Evolutionary conservation across 2,797 vertebrate species (phyloP), one percentile per base, ranked within the genome.

Genomic region (Sebastes kiyomatsui): DNA sequence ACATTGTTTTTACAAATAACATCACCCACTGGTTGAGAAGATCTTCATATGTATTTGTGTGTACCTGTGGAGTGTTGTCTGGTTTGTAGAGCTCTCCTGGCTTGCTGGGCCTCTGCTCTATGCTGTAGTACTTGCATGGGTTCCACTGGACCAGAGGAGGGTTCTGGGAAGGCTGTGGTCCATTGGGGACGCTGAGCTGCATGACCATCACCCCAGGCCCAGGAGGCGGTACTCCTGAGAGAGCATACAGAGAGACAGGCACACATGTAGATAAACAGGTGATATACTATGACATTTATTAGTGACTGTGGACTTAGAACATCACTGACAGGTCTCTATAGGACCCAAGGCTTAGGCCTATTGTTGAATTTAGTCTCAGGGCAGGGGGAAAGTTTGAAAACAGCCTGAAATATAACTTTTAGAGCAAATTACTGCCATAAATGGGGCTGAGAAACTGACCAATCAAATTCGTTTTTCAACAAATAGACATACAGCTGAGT

Each of bases 71-170:
- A 84, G 93, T 95, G 90, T 93, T 96, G 77, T 99, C 98, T 16
- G 97, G 93, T 90, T 90, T 98, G 94, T 97, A 99, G 84, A 99
- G 96, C 69, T 97, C 97, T 85, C 96, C 97, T 35, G 98, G 96
- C 82, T 99, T 99, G 95, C 96, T 96, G 67, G 97, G 95, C 87
- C 98, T 96, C 90, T 99, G 98, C 88, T 99, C 98, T 93, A 99
- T 95, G 87, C 97, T 98, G 94, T 98, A 99, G 94, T 99, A 99
- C 94, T 99, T 99, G 96, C 98, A 99, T 74, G 98, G 97, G 94
- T 97, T 99, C 98, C 98, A 99, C 87, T 99, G 98, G 82, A 99
- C 97, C 95, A 99, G 94, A 3, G 97, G 95, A 68, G 98, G 96
- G 66, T 97, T 99, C 90, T 98, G 98, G 79, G 97, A 95, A 62